Conservation (phyloP, 2,888 invertebrate species). For the Drosophila stalkeri region DNA sequence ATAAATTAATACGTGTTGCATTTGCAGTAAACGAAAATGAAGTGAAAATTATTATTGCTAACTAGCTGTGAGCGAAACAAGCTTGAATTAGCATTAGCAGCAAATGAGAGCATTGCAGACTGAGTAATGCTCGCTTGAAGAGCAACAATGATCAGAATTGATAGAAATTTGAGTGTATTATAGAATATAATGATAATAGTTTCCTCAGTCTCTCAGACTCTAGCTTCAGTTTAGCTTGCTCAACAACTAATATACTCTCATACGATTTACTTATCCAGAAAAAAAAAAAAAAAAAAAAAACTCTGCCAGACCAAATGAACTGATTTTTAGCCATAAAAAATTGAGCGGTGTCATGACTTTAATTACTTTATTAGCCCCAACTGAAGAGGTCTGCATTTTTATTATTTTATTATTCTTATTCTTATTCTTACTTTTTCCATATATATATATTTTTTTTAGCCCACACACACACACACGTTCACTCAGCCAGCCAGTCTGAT, state of each 20-base stretch:
- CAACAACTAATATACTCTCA: too few relatives aligned
- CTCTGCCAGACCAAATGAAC: not conserved
- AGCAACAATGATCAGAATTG: not conserved
- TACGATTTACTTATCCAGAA: not conserved
- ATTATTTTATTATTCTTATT: slow-evolving; percentile 4
- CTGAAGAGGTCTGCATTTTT: slow-evolving; percentile 49
- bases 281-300: too few relatives aligned
- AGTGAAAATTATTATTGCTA: slow-evolving; percentile 56
- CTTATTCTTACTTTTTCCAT: not conserved
- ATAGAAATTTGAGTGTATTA: too few relatives aligned
- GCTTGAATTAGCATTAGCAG: not conserved
- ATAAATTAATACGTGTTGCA: slow-evolving; percentile 19
- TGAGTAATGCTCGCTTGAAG: not conserved
- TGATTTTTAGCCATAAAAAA: slow-evolving; percentile 69
- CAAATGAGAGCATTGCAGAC: not conserved
- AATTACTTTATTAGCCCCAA: slow-evolving; percentile 76
- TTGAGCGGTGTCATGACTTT: slow-evolving; percentile 76
- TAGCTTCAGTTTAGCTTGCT: too few relatives aligned
- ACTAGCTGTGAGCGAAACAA: not conserved
- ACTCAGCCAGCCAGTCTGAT: slow-evolving; percentile 35
- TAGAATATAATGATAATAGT: too few relatives aligned
- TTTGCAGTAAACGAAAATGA: slow-evolving; percentile 42
- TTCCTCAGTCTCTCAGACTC: too few relatives aligned
- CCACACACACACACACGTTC: slow-evolving; percentile 41
- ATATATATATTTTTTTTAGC: slow-evolving; percentile 8